Percentiles rank a stretch among this genome's conserved stretches.
Conservation (phyloP, 2,797 vertebrate species). For the Lemur catta region DNA sequence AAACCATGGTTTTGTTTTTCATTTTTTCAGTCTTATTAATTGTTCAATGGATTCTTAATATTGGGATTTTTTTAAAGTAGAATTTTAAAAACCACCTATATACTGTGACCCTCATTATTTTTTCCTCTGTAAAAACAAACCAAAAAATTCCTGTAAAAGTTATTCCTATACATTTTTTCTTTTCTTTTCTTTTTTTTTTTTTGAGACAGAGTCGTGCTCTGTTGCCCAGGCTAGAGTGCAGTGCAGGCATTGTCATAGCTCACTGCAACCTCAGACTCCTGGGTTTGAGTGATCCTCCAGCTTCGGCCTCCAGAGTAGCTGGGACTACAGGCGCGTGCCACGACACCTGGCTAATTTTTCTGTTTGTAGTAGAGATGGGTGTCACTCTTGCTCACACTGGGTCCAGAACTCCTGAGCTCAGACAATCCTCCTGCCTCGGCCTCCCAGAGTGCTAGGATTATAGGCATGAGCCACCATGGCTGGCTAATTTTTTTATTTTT, state of each 20-base stretch:
- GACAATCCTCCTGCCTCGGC: no score
- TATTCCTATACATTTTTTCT: background rate
- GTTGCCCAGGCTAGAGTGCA: background rate
- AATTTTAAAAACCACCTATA: background rate
- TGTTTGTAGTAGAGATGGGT: no score
- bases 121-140: background rate
- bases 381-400: no score
- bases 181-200: background rate
- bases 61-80: background rate
- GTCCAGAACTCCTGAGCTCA: no score
- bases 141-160: background rate
- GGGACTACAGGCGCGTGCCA: background rate
- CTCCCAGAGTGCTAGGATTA: no score
- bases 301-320: background rate
- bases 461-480: no score
- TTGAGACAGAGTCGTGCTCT: background rate
- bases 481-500: no score
- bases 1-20: background rate
- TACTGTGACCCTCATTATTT: background rate
- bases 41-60: background rate
- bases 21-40: background rate
- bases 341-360: background rate
- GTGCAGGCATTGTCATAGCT: background rate
- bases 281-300: background rate
- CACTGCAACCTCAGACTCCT: background rate